phyloP scores from a whole-genome alignment of 2,113 vertebrate species.

The Phaethon lepturus region DNA sequence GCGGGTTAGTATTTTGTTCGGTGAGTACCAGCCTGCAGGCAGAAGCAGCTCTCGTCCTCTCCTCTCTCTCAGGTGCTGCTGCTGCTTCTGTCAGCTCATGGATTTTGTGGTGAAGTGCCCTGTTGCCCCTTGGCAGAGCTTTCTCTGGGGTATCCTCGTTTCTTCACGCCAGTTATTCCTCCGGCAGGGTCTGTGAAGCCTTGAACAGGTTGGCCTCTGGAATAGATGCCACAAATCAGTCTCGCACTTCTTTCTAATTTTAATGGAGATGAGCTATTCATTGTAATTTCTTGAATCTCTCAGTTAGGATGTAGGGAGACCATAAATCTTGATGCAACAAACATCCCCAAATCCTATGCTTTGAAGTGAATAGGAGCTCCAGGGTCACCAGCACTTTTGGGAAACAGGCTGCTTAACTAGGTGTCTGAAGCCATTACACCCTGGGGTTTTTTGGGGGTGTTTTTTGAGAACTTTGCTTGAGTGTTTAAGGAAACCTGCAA shows the following conservation, averaged over 20 bases:
- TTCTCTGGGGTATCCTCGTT: neutral
- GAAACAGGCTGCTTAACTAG: slow-evolving; percentile 37
- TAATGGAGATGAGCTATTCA: slow-evolving; percentile 50
- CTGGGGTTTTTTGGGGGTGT: neutral
- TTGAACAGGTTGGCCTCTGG: neutral
- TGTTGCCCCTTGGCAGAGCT: neutral
- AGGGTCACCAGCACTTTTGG: slow-evolving; percentile 30
- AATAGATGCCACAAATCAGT: slow-evolving; percentile 50
- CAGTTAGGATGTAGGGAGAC: slow-evolving; percentile 32
- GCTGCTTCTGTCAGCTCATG: neutral
- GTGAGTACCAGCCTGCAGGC: neutral
- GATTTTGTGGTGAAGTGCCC: neutral
- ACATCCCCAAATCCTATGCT: slow-evolving; percentile 40
- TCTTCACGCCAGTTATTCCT: neutral
- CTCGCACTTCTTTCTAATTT: slow-evolving; percentile 64
- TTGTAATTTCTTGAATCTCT: slow-evolving; percentile 48
- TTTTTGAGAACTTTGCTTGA: neutral
- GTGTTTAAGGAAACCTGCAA: neutral
- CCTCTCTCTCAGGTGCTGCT: neutral
- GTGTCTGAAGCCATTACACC: neutral
- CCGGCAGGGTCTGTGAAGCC: neutral
- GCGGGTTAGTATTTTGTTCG: neutral
- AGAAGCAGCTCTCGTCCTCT: neutral
- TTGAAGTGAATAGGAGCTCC: slow-evolving; percentile 59
- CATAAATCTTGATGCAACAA: slow-evolving; percentile 62